phyloP scores from a whole-genome alignment of 1,140 invertebrate genomes.

The Argopecten irradians region DNA sequence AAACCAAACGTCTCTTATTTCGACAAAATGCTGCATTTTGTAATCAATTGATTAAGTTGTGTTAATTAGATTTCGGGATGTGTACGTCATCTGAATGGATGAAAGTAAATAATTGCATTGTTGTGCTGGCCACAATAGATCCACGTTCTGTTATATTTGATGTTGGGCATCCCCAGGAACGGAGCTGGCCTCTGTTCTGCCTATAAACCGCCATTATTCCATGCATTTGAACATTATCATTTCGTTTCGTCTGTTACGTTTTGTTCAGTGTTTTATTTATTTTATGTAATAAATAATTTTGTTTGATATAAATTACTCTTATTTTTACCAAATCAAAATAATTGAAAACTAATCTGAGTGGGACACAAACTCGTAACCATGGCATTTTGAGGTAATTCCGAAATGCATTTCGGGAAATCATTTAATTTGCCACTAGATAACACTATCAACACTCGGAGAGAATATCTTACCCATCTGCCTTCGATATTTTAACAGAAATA shows the following conservation, averaged over 20 bases:
- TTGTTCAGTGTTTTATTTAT: background rate
- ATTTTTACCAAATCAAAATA: too few species aligned
- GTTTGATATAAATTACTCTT: background rate
- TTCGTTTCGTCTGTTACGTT: background rate
- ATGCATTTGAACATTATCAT: background rate
- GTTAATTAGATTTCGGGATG: background rate
- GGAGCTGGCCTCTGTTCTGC: background rate
- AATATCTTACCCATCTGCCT: too few species aligned
- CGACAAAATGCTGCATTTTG: background rate
- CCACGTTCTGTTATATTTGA: constrained; percentile 11
- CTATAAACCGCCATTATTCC: background rate
- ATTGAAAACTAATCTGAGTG: too few species aligned
- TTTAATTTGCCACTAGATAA: too few species aligned
- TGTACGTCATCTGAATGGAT: background rate
- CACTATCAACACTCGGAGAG: too few species aligned
- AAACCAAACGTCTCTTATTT: background rate
- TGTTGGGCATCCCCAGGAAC: background rate
- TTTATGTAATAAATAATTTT: background rate
- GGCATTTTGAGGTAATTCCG: too few species aligned
- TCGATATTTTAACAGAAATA: too few species aligned
- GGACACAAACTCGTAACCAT: too few species aligned
- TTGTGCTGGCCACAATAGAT: constrained; percentile 4
- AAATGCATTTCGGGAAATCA: too few species aligned
- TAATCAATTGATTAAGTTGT: background rate
- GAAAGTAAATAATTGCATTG: background rate